phyloP scores from a whole-genome alignment of 2,888 invertebrate genomes.

The Nemurella pictetii region DNA sequence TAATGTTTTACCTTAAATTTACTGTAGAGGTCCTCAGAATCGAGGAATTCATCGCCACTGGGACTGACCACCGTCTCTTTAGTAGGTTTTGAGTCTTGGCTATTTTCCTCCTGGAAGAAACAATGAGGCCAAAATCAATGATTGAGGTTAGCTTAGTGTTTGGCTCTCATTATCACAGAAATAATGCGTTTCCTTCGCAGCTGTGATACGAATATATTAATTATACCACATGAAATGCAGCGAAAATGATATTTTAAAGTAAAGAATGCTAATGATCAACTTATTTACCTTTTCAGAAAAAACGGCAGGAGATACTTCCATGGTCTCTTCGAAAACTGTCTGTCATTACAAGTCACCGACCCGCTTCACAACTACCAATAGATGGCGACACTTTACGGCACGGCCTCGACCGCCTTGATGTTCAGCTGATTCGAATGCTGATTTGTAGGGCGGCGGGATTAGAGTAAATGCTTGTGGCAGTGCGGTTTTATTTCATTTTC shows the following conservation, averaged over 20 bases:
- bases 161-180: background rate
- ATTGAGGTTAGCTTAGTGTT: background rate
- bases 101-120: constrained; percentile 49
- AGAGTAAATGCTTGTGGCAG: background rate
- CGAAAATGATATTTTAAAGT: background rate
- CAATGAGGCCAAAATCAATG: constrained; percentile 23
- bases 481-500: background rate
- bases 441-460: too few species aligned
- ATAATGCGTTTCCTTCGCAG: background rate
- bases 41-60: constrained; percentile 73
- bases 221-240: too few species aligned
- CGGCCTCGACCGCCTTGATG: background rate
- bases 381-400: background rate
- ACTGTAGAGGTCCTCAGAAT: constrained; percentile 91
- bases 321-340: background rate
- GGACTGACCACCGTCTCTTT: constrained; percentile 46
- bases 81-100: constrained; percentile 46
- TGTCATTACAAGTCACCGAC: background rate
- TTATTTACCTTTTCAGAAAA: background rate
- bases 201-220: too few species aligned
- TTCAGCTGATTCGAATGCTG: background rate
- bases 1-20: constrained; percentile 80
- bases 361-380: background rate
- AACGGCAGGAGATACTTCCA: background rate
- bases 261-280: background rate